phyloP scores from a whole-genome alignment of 2,113 vertebrate species.

The Eublepharis macularius region DNA sequence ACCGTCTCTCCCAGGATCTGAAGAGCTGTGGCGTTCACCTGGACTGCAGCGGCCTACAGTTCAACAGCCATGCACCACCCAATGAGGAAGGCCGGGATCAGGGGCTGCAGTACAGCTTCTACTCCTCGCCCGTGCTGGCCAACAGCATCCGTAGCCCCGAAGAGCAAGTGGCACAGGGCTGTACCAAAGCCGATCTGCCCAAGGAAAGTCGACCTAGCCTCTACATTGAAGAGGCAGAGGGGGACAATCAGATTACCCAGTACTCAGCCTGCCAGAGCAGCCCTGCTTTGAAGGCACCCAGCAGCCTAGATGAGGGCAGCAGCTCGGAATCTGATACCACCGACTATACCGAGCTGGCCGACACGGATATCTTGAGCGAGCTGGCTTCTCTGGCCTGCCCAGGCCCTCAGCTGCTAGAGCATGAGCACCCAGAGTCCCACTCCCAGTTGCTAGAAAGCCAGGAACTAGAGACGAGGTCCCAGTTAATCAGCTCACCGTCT shows the following conservation, averaged over 20 bases:
- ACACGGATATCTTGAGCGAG: slow-evolving; percentile 79
- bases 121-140: slow-evolving; percentile 86
- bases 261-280: slow-evolving; percentile 47
- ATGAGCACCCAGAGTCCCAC: slow-evolving; percentile 70
- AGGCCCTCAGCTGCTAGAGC: slow-evolving; percentile 74
- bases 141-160: slow-evolving; percentile 90
- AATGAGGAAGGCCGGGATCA: slow-evolving; percentile 73
- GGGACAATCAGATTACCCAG: slow-evolving; percentile 61
- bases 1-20: slow-evolving; percentile 88
- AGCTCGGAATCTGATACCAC: slow-evolving; percentile 68
- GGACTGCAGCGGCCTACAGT: slow-evolving; percentile 81
- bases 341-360: slow-evolving; percentile 78
- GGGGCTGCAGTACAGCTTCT: slow-evolving; percentile 85
- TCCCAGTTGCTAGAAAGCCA: slow-evolving; percentile 74
- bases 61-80: slow-evolving; percentile 68
- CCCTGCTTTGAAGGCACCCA: slow-evolving; percentile 49
- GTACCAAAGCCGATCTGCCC: slow-evolving; percentile 65
- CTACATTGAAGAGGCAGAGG: slow-evolving; percentile 57
- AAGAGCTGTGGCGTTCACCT: slow-evolving; percentile 87
- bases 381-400: slow-evolving; percentile 80
- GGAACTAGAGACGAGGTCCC: slow-evolving; percentile 68
- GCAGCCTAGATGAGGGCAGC: slow-evolving; percentile 37
- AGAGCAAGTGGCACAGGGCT: slow-evolving; percentile 74
- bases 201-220: slow-evolving; percentile 54
- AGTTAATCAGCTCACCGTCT: slow-evolving; percentile 67